Conservation (phyloP, 2,113 vertebrate genomes). For the Eurystomus gularis region DNA sequence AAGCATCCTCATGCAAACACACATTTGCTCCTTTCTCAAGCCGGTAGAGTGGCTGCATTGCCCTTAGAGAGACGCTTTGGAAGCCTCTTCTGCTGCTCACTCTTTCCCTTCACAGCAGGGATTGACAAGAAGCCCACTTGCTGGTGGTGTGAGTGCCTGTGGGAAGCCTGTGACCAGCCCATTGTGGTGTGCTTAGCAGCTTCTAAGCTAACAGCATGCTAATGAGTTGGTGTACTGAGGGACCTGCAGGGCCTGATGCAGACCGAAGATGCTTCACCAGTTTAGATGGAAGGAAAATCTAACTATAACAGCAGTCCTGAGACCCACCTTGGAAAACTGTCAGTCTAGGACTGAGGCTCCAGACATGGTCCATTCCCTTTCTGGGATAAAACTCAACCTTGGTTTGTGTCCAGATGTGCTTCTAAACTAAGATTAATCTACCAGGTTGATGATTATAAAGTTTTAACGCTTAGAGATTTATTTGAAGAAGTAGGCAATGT, state of each 20-base stretch:
- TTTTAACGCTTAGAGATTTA: background rate
- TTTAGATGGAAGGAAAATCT: background rate
- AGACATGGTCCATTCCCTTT: background rate
- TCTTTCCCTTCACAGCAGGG: background rate
- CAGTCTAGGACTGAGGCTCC: background rate
- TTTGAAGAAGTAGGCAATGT: background rate
- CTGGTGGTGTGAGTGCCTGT: background rate
- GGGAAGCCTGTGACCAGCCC: background rate
- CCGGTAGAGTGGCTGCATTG: background rate
- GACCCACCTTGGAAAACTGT: background rate
- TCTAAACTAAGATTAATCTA: background rate
- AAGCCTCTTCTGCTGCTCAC: background rate
- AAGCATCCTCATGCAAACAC: background rate
- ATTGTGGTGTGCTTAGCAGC: background rate
- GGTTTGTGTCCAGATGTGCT: background rate
- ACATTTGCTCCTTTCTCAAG: background rate
- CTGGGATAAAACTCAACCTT: background rate
- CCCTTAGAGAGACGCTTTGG: background rate
- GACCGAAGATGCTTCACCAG: background rate
- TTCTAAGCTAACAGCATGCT: background rate
- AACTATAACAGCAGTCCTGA: background rate
- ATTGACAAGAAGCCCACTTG: rapidly evolving
- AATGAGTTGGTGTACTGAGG: rapidly evolving
- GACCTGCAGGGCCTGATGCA: background rate
- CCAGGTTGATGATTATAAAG: background rate